phyloP scores from a whole-genome alignment of 2,113 vertebrate genomes.

The Formicarius rufipectus region DNA sequence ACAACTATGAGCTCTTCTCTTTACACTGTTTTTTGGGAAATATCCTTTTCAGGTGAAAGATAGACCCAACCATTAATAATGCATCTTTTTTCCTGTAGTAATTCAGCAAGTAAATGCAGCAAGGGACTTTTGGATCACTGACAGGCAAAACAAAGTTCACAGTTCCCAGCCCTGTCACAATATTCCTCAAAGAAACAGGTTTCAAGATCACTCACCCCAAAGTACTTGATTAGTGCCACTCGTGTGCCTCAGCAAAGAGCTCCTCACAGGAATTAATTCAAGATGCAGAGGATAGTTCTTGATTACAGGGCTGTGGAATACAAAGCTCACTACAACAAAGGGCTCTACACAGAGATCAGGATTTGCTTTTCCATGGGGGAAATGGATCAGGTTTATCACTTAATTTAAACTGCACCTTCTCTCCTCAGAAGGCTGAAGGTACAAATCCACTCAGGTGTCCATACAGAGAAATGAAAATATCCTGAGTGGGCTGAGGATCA shows the following conservation, averaged over 20 bases:
- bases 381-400: background rate
- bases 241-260: background rate
- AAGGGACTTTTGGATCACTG: background rate
- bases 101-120: background rate
- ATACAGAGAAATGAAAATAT: background rate
- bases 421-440: background rate
- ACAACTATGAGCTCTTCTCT: background rate
- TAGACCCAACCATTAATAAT: background rate
- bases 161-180: background rate
- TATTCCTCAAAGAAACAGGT: background rate
- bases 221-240: conserved; percentile 16
- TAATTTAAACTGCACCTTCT: background rate
- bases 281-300: background rate
- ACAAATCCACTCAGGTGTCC: background rate
- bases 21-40: background rate
- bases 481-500: background rate
- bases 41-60: background rate
- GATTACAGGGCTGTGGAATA: background rate
- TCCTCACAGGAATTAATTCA: background rate
- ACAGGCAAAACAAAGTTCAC: background rate
- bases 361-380: background rate
- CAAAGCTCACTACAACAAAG: background rate
- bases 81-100: background rate
- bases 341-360: background rate
- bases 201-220: conserved; percentile 1